Conservation (phyloP, 2,888 invertebrate species). For the Hypomecis atomaria region DNA sequence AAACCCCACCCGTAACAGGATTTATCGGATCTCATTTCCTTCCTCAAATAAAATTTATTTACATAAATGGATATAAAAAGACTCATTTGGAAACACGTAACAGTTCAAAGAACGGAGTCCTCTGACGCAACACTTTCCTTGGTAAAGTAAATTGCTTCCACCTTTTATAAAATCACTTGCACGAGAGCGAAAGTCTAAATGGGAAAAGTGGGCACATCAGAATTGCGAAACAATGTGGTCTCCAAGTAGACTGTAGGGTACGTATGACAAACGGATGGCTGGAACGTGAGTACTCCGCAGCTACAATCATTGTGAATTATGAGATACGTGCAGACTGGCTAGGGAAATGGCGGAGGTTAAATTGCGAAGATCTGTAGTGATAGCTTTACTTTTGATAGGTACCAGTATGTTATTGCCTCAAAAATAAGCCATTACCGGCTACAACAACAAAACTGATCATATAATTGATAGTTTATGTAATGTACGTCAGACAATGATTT, state of each 20-base stretch:
- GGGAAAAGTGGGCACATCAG: conserved; percentile 34
- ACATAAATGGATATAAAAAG: not conserved
- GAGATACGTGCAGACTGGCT: conserved; percentile 36
- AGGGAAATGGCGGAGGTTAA: not conserved
- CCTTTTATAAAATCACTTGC: conserved; percentile 27
- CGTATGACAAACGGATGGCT: conserved; percentile 26
- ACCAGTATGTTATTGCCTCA: too few relatives aligned
- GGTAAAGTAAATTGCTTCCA: conserved; percentile 24
- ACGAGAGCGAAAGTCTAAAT: conserved; percentile 37
- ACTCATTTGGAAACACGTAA: conserved; percentile 4
- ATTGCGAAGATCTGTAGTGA: not conserved
- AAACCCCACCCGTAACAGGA: not conserved
- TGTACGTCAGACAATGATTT: too few relatives aligned
- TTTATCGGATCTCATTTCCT: not conserved
- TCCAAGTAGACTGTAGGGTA: conserved; percentile 24
- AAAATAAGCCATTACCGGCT: too few relatives aligned
- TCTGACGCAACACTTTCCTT: conserved; percentile 23
- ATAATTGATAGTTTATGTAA: too few relatives aligned
- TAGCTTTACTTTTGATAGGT: not conserved
- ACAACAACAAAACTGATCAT: too few relatives aligned
- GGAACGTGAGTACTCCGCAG: conserved; percentile 28
- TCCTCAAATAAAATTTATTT: conserved; percentile 1
- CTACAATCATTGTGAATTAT: conserved; percentile 41
- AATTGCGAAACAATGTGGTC: conserved; percentile 33
- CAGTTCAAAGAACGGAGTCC: conserved; percentile 19